Evolutionary conservation across 64 coral and sea anemone species (phyloP).

Genomic region (Cladopsammia gracilis): DNA sequence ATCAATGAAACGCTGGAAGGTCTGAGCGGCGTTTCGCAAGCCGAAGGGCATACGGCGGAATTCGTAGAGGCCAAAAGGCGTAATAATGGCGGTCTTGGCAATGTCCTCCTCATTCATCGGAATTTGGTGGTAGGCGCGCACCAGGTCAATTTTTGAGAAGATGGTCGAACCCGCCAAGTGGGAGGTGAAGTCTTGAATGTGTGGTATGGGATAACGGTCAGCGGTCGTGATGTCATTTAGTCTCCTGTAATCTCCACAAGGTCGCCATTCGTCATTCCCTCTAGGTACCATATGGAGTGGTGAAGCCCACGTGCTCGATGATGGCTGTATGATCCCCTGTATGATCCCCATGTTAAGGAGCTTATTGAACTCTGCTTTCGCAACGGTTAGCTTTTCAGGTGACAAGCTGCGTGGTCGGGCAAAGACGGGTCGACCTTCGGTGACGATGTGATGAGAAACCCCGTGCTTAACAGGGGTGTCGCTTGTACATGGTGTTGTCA

Average conservation of each 20-base stretch:
- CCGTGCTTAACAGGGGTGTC: slow-evolving; percentile 2
- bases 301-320: slow-evolving; percentile 51
- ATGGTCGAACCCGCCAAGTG: too few relatives aligned
- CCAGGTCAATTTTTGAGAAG: too few relatives aligned
- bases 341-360: slow-evolving; percentile 56
- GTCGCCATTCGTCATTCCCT: slow-evolving; percentile 2
- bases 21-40: too few relatives aligned
- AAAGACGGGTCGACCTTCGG: not conserved
- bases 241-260: slow-evolving; percentile 13
- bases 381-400: slow-evolving; percentile 13
- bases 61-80: too few relatives aligned
- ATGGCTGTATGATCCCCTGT: too few relatives aligned
- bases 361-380: slow-evolving; percentile 36
- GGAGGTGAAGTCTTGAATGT: too few relatives aligned
- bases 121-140: too few relatives aligned
- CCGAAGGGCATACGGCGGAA: too few relatives aligned
- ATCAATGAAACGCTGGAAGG: too few relatives aligned
- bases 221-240: slow-evolving; percentile 1
- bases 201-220: slow-evolving; percentile 17
- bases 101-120: too few relatives aligned
- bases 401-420: not conserved
- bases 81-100: too few relatives aligned
- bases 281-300: slow-evolving; percentile 9
- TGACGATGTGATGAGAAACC: slow-evolving; percentile 14
- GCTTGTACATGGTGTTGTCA: slow-evolving; percentile 36